Conservation (phyloP, 1,140 invertebrate species). For the Caenorhabditis latens region DNA sequence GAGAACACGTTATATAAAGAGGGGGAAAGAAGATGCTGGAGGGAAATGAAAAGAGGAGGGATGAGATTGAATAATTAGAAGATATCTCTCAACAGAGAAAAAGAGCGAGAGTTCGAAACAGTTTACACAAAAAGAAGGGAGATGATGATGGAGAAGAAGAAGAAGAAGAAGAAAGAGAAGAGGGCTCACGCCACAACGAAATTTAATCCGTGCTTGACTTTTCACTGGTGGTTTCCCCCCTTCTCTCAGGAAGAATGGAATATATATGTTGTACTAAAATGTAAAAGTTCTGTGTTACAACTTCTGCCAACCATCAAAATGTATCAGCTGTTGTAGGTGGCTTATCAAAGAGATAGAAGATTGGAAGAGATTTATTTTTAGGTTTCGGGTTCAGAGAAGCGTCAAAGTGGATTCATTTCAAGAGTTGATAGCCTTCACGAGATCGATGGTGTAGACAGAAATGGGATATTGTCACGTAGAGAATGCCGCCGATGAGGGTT, state of each 20-base stretch:
- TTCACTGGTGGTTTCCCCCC: background rate
- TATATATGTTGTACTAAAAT: slow-evolving; percentile 47
- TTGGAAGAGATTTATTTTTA: background rate
- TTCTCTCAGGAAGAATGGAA: background rate
- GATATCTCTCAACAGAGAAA: background rate
- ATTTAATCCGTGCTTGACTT: slow-evolving; percentile 54
- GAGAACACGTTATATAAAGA: too few species aligned
- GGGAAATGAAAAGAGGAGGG: background rate
- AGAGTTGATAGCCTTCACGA: slow-evolving; percentile 30
- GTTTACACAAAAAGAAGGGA: slow-evolving; percentile 20
- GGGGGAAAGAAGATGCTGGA: background rate
- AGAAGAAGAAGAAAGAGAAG: background rate
- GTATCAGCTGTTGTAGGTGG: slow-evolving; percentile 36
- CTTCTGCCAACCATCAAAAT: background rate
- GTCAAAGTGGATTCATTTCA: background rate
- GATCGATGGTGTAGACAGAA: slow-evolving; percentile 19
- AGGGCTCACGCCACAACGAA: background rate
- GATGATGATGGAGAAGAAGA: too few species aligned
- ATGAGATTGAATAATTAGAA: slow-evolving; percentile 30
- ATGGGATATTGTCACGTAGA: slow-evolving; percentile 17
- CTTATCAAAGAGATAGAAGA: background rate
- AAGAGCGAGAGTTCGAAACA: slow-evolving; percentile 38
- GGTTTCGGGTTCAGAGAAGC: background rate
- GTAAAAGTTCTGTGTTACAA: slow-evolving; percentile 46
- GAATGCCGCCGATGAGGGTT: background rate